Conservation (phyloP, 1,140 invertebrate genomes). For the Anoplophora glabripennis region DNA sequence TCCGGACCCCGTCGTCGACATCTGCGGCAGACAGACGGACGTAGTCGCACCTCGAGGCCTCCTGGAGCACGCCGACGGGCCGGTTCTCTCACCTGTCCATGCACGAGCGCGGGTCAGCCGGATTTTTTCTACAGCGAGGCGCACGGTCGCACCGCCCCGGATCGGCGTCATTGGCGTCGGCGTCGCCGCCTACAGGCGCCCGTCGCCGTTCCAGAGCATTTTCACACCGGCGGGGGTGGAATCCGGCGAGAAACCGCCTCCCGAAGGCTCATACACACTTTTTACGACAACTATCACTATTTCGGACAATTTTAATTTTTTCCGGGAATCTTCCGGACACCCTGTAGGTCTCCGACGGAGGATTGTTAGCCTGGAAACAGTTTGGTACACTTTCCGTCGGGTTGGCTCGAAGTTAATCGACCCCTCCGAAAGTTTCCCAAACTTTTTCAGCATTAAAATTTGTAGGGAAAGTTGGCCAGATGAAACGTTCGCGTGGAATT, state of each 20-base stretch:
- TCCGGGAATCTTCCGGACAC: constrained; percentile 10
- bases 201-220: constrained; percentile 30
- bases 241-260: constrained; percentile 40
- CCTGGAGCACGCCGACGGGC: not conserved
- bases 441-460: constrained; percentile 49
- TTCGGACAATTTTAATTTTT: constrained; percentile 29
- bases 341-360: constrained; percentile 6
- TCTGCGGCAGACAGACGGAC: not conserved
- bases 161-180: constrained; percentile 44
- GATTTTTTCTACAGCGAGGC: constrained; percentile 40
- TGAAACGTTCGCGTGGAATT: constrained; percentile 38
- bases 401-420: constrained; percentile 47
- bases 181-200: constrained; percentile 39
- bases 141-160: constrained; percentile 33
- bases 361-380: constrained; percentile 32
- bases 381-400: constrained; percentile 45
- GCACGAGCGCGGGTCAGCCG: constrained; percentile 33
- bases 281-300: constrained; percentile 30
- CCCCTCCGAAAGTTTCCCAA: constrained; percentile 47
- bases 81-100: constrained; percentile 35
- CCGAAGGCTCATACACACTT: constrained; percentile 33
- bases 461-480: constrained; percentile 47
- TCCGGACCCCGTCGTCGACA: not conserved
- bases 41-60: not conserved
- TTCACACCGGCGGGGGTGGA: constrained; percentile 38